Conservation (phyloP, 2,113 vertebrate genomes). For the Cisticola juncidis region DNA sequence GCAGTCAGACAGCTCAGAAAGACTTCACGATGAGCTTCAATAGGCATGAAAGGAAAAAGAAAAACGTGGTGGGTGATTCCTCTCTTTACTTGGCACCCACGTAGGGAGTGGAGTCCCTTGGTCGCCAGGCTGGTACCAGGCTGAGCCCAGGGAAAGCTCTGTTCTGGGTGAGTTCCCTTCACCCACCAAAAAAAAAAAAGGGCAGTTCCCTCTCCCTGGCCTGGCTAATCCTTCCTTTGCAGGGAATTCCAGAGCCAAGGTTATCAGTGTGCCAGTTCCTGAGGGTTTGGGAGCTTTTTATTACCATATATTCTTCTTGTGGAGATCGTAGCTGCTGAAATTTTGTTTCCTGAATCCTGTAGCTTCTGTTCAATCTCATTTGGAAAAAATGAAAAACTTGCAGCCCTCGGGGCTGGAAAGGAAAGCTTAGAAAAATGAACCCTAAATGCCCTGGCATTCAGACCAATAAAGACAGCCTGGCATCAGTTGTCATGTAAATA, state of each 20-base stretch:
- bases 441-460: background rate
- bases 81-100: background rate
- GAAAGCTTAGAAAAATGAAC: slow-evolving; percentile 14
- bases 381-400: background rate
- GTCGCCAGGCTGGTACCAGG: background rate
- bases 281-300: background rate
- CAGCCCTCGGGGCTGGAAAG: background rate
- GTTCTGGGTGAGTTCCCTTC: background rate
- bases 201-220: background rate
- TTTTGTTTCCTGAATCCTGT: background rate
- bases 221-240: background rate
- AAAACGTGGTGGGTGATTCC: background rate
- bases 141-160: background rate
- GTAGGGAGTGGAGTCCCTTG: rapidly evolving
- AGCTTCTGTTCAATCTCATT: background rate
- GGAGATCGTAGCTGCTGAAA: background rate
- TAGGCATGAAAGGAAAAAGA: background rate
- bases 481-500: slow-evolving; percentile 14
- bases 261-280: background rate
- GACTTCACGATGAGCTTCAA: background rate
- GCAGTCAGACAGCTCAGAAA: background rate
- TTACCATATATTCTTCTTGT: background rate
- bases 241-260: background rate
- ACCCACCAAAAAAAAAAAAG: background rate
- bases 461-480: slow-evolving; percentile 1